Evolutionary conservation across 2,888 invertebrate genomes (phyloP), one percentile per base, ranked within the genome.

Genomic region (Muschampia plurimacula): DNA sequence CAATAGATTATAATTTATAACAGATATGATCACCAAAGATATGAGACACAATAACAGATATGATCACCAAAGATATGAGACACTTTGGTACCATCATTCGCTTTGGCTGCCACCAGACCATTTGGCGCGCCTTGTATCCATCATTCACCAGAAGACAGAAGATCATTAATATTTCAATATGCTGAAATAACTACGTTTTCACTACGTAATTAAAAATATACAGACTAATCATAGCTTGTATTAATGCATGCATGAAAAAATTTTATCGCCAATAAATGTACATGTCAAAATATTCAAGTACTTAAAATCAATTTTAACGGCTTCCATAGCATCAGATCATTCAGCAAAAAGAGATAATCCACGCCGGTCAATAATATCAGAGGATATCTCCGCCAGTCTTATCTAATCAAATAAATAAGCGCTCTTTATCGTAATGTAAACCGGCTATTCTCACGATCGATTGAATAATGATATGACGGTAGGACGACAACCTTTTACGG

Each of bases 361-460:
- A 69, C 55, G 59, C 32, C 36, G 9, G 65, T 70, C 69, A 65
- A 36, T 57, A 65, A 36, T 57, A 65, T 65, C 70, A 12, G 22
- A 59, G 41, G 41, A 32, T 64, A 70, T 59, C 44, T 70, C 32
- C 2, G 52, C 46, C 13, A 9, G 12, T 22, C 44, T 57, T 70
- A 70, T 70, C 70, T 70, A 65, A 70, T 65, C 70, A 46, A 32
- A 55, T 15, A 57, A 55, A 64, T 65, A 65, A 65, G 22, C 57
- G 15, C 36, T 22, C 41, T 59, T 65, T 70, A 65, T 59, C 57
- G 15, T 46, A 10, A 65, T 64, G 15, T 59, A 57, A 64, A 65
- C 57, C 57, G 65, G 46, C 39, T 46, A 65, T 70, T 70, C 70
- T 70, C 70, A 70, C 64, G 70, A 65, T 64, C 49, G 63, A 69